Evolutionary conservation across 2,797 vertebrate species (phyloP).

Genomic region (Microcaecilia unicolor): DNA sequence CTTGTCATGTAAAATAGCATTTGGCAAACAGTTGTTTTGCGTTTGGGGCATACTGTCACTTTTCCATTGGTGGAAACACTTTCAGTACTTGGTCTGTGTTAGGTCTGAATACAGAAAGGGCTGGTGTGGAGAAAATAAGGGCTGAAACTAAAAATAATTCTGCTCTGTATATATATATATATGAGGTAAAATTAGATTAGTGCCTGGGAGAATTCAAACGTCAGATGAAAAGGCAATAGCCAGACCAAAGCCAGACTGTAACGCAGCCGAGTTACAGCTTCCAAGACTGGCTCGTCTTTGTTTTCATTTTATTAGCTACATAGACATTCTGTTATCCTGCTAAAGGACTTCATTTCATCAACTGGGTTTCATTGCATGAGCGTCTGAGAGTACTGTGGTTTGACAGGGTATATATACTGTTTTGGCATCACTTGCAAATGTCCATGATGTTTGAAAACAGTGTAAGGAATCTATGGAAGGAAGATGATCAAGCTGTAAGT

Average conservation of each 20-base stretch:
- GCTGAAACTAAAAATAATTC: constrained; percentile 24
- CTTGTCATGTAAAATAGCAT: constrained; percentile 5
- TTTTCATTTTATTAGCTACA: constrained; percentile 28
- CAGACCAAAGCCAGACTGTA: constrained; percentile 22
- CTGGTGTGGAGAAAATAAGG: constrained; percentile 21
- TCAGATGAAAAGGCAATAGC: constrained; percentile 12
- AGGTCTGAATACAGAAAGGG: constrained; percentile 40
- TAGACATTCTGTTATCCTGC: constrained; percentile 20
- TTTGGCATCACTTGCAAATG: no score
- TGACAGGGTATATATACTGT: no score
- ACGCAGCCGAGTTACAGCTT: constrained; percentile 28
- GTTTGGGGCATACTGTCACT: constrained; percentile 35
- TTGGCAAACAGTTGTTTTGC: constrained; percentile 49
- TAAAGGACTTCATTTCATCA: constrained; percentile 24
- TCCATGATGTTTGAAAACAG: no score
- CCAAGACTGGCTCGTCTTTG: constrained; percentile 19
- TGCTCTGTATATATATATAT: constrained; percentile 22
- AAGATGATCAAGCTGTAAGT: no score
- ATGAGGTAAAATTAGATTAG: constrained; percentile 18
- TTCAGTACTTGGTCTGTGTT: constrained; percentile 37
- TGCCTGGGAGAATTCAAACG: constrained; percentile 14
- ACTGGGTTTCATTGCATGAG: constrained; percentile 32
- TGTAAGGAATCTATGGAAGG: no score
- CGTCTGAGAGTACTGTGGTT: no score
- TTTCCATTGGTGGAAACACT: constrained; percentile 27